Conservation (phyloP, 2,113 vertebrate genomes). For the Nerophis ophidion region DNA sequence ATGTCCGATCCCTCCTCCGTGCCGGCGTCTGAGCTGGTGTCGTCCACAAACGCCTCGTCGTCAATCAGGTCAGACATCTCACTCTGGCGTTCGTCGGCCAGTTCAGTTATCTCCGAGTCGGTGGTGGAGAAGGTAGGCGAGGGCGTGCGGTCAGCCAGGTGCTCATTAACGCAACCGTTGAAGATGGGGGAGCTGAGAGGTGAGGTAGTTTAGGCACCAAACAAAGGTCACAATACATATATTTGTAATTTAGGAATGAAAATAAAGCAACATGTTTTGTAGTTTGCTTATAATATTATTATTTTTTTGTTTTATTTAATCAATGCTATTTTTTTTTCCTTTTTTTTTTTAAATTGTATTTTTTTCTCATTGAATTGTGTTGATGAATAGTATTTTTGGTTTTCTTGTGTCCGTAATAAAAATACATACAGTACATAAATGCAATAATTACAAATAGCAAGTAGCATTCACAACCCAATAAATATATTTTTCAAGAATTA, state of each 20-base stretch:
- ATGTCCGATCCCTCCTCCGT: slow-evolving; percentile 97
- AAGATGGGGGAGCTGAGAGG: slow-evolving; percentile 92
- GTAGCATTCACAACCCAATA: slow-evolving; percentile 15
- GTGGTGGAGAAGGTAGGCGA: slow-evolving; percentile 98
- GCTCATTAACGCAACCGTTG: slow-evolving; percentile 98
- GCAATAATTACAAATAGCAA: slow-evolving; percentile 29
- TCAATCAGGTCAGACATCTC: slow-evolving; percentile 97
- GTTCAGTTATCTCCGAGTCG: slow-evolving; percentile 97
- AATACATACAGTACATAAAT: slow-evolving; percentile 8
- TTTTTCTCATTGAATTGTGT: too few relatives aligned
- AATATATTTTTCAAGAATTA: slow-evolving; percentile 41
- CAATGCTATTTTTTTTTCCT: too few relatives aligned
- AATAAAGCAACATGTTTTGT: background rate
- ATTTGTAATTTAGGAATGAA: background rate
- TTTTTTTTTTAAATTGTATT: too few relatives aligned
- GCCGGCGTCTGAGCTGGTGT: slow-evolving; percentile 96
- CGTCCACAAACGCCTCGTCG: slow-evolving; percentile 96
- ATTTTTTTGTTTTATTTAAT: too few relatives aligned
- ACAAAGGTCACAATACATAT: slow-evolving; percentile 36
- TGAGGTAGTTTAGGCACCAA: slow-evolving; percentile 31
- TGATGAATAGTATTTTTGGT: too few relatives aligned
- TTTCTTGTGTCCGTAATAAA: too few relatives aligned
- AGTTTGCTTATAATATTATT: background rate
- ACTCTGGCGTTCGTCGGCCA: slow-evolving; percentile 96
- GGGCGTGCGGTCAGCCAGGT: slow-evolving; percentile 94